These are phyloP conservation scores for Tineola bisselliella DNA, from an alignment of 2,888 invertebrate species.

Conservation along the genomic window DNA sequence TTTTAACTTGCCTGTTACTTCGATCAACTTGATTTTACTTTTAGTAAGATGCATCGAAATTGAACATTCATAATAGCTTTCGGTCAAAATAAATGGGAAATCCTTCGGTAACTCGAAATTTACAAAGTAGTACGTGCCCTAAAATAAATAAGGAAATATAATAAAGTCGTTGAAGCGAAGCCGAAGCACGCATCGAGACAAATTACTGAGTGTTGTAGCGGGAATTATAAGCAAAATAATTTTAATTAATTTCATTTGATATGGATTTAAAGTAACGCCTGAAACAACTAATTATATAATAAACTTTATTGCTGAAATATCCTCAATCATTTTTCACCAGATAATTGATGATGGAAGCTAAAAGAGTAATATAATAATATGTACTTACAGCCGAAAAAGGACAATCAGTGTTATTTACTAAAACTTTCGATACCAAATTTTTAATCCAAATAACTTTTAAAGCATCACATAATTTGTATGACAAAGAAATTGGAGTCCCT, in stretches of 20 bases:
- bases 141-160: constrained; percentile 16
- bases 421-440: background rate
- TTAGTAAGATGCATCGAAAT: constrained; percentile 18
- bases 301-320: too few species aligned
- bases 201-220: too few species aligned
- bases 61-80: constrained; percentile 23
- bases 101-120: constrained; percentile 29
- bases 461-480: background rate
- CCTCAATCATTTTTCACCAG: too few species aligned
- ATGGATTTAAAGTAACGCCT: too few species aligned
- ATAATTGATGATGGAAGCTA: too few species aligned
- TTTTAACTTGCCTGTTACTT: constrained; percentile 17
- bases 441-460: background rate
- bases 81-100: constrained; percentile 24
- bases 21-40: constrained; percentile 17
- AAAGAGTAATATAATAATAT: background rate
- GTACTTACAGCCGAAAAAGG: background rate
- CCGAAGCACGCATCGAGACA: too few species aligned
- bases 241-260: too few species aligned
- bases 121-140: constrained; percentile 23
- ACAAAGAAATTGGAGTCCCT: background rate
- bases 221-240: too few species aligned
- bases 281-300: too few species aligned
- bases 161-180: too few species aligned
- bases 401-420: background rate